These are phyloP conservation scores for Tretioscincus oriximinensis DNA, from an alignment of 2,113 vertebrate species.

Conservation along the genomic window DNA sequence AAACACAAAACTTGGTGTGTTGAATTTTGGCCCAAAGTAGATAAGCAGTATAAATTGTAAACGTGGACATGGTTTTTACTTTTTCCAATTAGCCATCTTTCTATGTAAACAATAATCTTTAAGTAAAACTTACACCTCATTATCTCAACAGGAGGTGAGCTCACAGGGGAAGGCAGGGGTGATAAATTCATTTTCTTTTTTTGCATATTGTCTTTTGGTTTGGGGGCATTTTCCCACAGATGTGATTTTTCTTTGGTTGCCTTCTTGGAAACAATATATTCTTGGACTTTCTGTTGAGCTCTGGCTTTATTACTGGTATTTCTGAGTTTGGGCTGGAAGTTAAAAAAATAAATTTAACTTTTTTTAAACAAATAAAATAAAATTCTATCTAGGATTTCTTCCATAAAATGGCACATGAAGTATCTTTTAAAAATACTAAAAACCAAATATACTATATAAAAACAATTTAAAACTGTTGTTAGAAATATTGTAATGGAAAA, in stretches of 20 bases:
- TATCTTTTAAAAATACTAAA: too few relatives aligned
- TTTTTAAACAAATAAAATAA: too few relatives aligned
- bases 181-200: constrained; percentile 29
- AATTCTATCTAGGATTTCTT: too few relatives aligned
- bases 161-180: constrained; percentile 37
- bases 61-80: not conserved
- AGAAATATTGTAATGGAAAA: too few relatives aligned
- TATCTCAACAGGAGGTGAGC: constrained; percentile 72
- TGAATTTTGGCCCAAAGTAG: not conserved
- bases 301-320: constrained; percentile 39
- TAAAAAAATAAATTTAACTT: not conserved
- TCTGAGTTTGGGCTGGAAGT: constrained; percentile 50
- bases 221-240: constrained; percentile 14
- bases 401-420: too few relatives aligned
- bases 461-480: too few relatives aligned
- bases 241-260: constrained; percentile 12
- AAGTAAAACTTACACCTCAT: constrained; percentile 82
- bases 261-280: constrained; percentile 19
- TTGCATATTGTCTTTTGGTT: constrained; percentile 11
- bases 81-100: not conserved
- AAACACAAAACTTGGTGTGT: not conserved
- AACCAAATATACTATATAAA: too few relatives aligned
- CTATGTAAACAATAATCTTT: not conserved
- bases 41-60: not conserved
- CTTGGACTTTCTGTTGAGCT: constrained; percentile 39